Evolutionary conservation across 2,888 invertebrate species (phyloP).

Genomic region (Cheilosia vulpina): DNA sequence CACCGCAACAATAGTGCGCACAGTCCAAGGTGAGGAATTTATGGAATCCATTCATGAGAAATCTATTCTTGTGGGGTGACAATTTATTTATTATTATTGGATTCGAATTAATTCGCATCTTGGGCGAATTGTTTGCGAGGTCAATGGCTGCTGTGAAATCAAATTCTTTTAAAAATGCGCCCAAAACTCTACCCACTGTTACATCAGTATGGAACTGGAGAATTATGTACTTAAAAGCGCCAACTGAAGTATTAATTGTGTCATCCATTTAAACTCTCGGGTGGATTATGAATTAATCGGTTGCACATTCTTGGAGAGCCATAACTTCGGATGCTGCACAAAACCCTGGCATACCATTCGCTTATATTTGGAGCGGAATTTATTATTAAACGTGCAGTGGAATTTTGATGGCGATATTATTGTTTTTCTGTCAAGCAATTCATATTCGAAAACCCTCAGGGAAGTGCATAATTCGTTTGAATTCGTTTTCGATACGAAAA

Average conservation of each 20-base stretch:
- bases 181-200: conserved; percentile 1
- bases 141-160: conserved; percentile 53
- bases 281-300: conserved; percentile 33
- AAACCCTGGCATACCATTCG: conserved; percentile 12
- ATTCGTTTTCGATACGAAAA: background rate
- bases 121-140: conserved; percentile 1
- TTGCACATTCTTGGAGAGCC: conserved; percentile 1
- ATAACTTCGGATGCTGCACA: conserved; percentile 10
- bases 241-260: conserved; percentile 56
- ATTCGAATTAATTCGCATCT: background rate
- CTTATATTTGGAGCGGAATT: background rate
- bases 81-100: conserved; percentile 40
- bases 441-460: conserved; percentile 11
- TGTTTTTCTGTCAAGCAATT: conserved; percentile 9
- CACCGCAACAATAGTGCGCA: conserved; percentile 30
- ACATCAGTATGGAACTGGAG: background rate
- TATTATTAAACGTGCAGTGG: conserved; percentile 6
- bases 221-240: conserved; percentile 53
- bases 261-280: conserved; percentile 12
- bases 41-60: conserved; percentile 14
- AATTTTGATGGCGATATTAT: conserved; percentile 34
- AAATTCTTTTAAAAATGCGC: background rate
- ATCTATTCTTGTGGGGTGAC: background rate
- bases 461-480: background rate
- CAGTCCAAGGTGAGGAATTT: conserved; percentile 37